phyloP scores from a whole-genome alignment of 2,113 vertebrate species.

The Sinocyclocheilus anshuiensis region DNA sequence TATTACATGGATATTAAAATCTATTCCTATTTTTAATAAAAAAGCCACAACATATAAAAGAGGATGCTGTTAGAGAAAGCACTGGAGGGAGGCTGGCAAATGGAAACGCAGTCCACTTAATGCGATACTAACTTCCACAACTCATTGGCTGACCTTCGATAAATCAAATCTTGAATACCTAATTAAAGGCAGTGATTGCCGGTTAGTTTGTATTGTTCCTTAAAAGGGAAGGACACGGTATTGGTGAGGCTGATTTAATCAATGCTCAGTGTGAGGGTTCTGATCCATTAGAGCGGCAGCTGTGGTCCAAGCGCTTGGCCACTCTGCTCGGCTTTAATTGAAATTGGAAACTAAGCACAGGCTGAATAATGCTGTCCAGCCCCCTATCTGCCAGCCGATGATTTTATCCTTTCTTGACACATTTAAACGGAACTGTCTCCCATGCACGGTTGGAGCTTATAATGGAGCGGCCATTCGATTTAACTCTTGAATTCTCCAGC shows the following conservation, averaged over 20 bases:
- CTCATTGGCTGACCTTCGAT: conserved; percentile 70
- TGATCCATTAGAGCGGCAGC: conserved; percentile 60
- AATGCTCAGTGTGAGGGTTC: conserved; percentile 56
- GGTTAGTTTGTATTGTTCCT: conserved; percentile 53
- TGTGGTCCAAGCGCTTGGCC: conserved; percentile 48
- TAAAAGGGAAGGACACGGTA: conserved; percentile 60
- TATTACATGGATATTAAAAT: conserved; percentile 57
- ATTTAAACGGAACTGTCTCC: background rate
- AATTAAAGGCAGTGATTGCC: conserved; percentile 69
- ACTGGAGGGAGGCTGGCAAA: conserved; percentile 57
- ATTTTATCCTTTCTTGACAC: conserved; percentile 36
- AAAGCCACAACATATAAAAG: conserved; percentile 37
- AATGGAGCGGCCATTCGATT: conserved; percentile 53
- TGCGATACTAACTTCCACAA: conserved; percentile 61
- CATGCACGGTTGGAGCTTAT: conserved; percentile 27
- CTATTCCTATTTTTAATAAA: conserved; percentile 50
- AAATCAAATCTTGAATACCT: conserved; percentile 71
- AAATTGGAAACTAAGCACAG: conserved; percentile 56
- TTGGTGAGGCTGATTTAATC: conserved; percentile 68
- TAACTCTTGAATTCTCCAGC: conserved; percentile 58
- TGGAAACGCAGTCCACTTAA: conserved; percentile 61
- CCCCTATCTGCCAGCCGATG: background rate
- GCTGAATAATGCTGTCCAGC: conserved; percentile 19
- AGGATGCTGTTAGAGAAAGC: conserved; percentile 30
- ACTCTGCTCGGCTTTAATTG: conserved; percentile 57